Base-by-base conservation (phyloP, 2,113 vertebrate species). In the Nettapus auritus region DNA sequence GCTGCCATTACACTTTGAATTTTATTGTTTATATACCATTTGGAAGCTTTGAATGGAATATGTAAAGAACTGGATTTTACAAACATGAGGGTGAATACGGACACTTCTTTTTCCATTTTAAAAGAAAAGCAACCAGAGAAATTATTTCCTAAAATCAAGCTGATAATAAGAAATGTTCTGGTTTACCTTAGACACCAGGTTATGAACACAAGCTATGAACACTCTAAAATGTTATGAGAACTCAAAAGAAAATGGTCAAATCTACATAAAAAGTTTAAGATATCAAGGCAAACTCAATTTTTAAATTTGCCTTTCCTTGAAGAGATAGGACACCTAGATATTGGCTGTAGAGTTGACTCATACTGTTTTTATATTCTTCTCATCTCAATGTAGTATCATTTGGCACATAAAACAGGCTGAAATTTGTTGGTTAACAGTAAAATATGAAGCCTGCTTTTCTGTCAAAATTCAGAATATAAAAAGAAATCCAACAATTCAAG, bases 1-100 rank as follows among this genome's bases (percentile, higher is more conserved):
- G 89, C 88, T 96, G 96, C 22, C 79, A 74, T 34, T 7, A 20
- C 16, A 69, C 50, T 50, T 50, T 59, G 44, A 79, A 36, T 33
- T 36, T 4, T 13, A 13, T 18, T 34, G 19, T 17, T 23, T 75
- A 9, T 1, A 1, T 55, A 33, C 26, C 2, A 0, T 62, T 55
- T 48, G 19, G 36, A 42, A 69, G 6, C 8, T 64, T 76, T 57
- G 33, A 34, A 16, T 57, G 15, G 7, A 73, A 69, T 77, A 75
- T 11, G 8, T 17, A 50, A 3, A 31, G 48, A 90, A 85, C 1
- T 2, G 4, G 3, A 28, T 63, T 86, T 91, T 67, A 70, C 22
- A 76, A 53, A 62, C 23, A 11, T 17, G 10, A 85, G 6, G 5
- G 14, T 86, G 23, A 78, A 69, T 55, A 28, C 20, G 10, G 46